Evolutionary conservation across 2,888 invertebrate genomes (phyloP).

Genomic region (Drosophila nigricruria): DNA sequence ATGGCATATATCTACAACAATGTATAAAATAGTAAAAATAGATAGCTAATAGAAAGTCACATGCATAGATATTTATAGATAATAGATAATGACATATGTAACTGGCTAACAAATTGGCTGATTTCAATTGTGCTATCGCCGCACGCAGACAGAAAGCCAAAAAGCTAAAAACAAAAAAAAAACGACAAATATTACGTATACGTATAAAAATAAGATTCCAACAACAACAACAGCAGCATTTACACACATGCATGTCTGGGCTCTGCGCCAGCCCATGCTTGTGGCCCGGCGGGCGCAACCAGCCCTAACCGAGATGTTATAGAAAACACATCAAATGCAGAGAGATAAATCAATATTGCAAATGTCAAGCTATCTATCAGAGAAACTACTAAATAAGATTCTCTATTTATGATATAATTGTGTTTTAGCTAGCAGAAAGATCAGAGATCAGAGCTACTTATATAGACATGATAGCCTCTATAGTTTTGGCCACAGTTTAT

Average conservation of each 20-base stretch:
- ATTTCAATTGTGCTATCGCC: constrained; percentile 28
- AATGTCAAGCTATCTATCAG: constrained; percentile 8
- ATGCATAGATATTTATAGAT: not conserved
- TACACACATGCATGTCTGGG: constrained; percentile 74
- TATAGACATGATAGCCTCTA: constrained; percentile 7
- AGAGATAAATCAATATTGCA: constrained; percentile 18
- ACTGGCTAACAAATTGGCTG: constrained; percentile 55
- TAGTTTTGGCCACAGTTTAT: constrained; percentile 32
- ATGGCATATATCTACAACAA: not conserved
- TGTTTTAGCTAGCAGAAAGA: not conserved
- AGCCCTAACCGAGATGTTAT: constrained; percentile 34
- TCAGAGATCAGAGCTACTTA: constrained; percentile 5
- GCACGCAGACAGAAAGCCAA: constrained; percentile 5
- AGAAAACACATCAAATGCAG: constrained; percentile 40
- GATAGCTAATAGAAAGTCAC: not conserved
- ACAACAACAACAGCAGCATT: constrained; percentile 39
- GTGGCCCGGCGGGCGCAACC: constrained; percentile 43
- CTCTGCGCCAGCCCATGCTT: constrained; percentile 77
- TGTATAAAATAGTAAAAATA: not conserved
- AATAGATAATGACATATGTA: constrained; percentile 50
- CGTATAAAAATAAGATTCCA: constrained; percentile 70
- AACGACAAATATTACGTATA: constrained; percentile 63
- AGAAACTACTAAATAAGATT: not conserved
- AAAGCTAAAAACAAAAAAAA: constrained; percentile 14
- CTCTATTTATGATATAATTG: constrained; percentile 35